Percentiles rank a stretch among this genome's conserved stretches.
Evolutionary conservation across 2,113 vertebrate species (phyloP).

Genomic region (Ginglymostoma cirratum): DNA sequence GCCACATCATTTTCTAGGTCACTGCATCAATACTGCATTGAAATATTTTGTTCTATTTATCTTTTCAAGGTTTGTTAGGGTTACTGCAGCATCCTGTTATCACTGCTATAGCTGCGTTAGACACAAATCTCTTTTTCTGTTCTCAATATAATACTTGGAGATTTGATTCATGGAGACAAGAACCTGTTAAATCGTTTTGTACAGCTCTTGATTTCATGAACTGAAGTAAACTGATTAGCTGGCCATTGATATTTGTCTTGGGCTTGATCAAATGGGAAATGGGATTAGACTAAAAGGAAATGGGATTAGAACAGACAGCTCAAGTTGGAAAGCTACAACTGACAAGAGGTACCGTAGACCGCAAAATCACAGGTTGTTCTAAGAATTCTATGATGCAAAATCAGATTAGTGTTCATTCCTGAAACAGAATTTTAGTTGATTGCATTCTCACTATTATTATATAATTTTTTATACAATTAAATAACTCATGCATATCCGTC

Average conservation of each 20-base stretch:
- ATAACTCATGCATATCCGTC: too few relatives aligned
- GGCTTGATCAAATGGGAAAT: constrained; percentile 1
- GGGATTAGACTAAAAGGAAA: constrained; percentile 9
- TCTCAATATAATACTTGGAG: not conserved
- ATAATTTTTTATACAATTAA: not conserved
- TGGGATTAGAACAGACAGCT: constrained; percentile 9
- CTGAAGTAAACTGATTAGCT: constrained; percentile 8
- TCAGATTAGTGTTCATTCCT: not conserved
- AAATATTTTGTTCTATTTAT: not conserved
- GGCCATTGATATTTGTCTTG: constrained; percentile 17
- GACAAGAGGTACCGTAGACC: not conserved
- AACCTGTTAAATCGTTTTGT: constrained; percentile 1
- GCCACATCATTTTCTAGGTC: constrained; percentile 14
- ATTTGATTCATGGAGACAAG: not conserved
- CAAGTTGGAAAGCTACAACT: not conserved
- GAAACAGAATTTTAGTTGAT: not conserved
- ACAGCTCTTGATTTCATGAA: not conserved
- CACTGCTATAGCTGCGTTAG: not conserved
- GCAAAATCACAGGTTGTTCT: not conserved
- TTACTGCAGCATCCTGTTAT: not conserved
- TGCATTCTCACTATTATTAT: not conserved
- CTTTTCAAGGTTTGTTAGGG: constrained; percentile 20
- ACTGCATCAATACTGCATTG: constrained; percentile 5
- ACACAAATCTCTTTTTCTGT: not conserved
- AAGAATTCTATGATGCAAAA: not conserved